Conservation (phyloP, 2,113 vertebrate species). For the Odontesthes bonariensis region DNA sequence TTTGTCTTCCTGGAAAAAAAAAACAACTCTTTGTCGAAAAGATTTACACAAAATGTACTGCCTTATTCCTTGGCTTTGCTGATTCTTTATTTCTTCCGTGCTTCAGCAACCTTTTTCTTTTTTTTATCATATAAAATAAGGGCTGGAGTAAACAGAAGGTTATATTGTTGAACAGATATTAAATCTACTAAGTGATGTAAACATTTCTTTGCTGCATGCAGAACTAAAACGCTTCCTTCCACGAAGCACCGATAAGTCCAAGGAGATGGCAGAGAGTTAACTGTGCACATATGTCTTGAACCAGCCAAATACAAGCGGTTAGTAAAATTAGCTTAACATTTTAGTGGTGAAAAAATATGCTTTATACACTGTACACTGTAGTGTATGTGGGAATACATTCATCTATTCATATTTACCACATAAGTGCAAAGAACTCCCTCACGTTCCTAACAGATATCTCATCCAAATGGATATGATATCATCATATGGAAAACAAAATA, state of each 20-base stretch:
- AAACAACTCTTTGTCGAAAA: neutral
- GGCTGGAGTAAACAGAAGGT: constrained; percentile 31
- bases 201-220: constrained; percentile 59
- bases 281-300: constrained; percentile 26
- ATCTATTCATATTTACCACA: constrained; percentile 54
- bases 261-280: constrained; percentile 37
- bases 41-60: constrained; percentile 24
- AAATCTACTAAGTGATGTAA: constrained; percentile 48
- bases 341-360: constrained; percentile 68
- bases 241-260: constrained; percentile 49
- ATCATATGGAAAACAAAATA: constrained; percentile 52
- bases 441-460: constrained; percentile 52
- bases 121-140: constrained; percentile 11
- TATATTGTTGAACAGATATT: constrained; percentile 44
- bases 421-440: constrained; percentile 77
- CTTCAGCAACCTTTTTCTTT: constrained; percentile 2
- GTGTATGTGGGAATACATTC: constrained; percentile 62
- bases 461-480: constrained; percentile 53
- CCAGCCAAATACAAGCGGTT: constrained; percentile 47
- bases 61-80: constrained; percentile 3
- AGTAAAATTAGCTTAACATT: constrained; percentile 46
- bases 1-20: neutral
- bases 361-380: constrained; percentile 65
- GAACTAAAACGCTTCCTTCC: constrained; percentile 42
- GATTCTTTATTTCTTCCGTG: constrained; percentile 10